Evolutionary conservation across 2,113 vertebrate genomes (phyloP), one percentile per base, ranked within the genome.

Genomic region (Syngnathus scovelli): DNA sequence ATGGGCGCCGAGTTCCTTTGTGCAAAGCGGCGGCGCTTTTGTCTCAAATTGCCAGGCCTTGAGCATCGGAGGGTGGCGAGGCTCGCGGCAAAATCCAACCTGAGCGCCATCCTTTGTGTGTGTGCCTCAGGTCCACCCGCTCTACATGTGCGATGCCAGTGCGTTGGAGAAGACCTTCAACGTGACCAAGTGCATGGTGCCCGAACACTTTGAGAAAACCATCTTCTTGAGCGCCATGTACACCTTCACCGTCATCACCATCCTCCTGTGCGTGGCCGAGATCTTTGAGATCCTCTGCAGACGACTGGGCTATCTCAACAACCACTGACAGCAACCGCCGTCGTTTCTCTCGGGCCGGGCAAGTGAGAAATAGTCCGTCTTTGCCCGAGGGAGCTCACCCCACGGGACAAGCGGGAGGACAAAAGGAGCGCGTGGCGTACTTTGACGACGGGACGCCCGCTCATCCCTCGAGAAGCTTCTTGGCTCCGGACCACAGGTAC

Each of bases 151-250:
- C 71, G 90, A 95, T 68, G 88, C 90, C 74, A 88, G 80, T 60
- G 84, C 88, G 65, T 78, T 94, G 61, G 92, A 91, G 61, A 90
- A 91, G 77, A 86, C 85, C 69, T 90, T 93, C 68, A 92, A 91
- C 13, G 70, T 92, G 78, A 92, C 89, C 12, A 91, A 77, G 73
- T 94, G 93, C 81, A 92, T 93, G 92, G 92, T 95, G 54, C 93
- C 95, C 7, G 93, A 95, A 84, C 92, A 95, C 88, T 93, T 95
- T 74, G 94, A 95, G 75, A 98, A 98, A 82, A 95, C 92, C 66
- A 92, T 95, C 83, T 96, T 95, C 85, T 93, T 94, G 79, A 94
- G 93, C 74, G 93, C 92, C 72, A 93, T 94, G 92, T 93, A 95
- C 79, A 93, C 90, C 49, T 95, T 95, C 86, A 94, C 94, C 46